phyloP scores from a whole-genome alignment of 1,140 invertebrate genomes.

The Procambarus clarkii region DNA sequence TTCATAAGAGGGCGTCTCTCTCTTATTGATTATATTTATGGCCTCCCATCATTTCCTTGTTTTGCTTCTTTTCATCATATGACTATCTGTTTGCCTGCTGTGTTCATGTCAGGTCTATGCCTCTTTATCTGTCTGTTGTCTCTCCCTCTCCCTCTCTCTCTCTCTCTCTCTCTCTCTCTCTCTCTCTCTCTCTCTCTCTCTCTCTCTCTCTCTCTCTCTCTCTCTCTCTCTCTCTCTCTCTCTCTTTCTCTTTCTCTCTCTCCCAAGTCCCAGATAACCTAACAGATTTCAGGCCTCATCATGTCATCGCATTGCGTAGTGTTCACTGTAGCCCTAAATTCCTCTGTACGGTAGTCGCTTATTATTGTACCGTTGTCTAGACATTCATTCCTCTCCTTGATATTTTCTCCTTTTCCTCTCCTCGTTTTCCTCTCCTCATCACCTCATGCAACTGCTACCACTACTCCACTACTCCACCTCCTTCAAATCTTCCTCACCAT shows the following conservation, averaged over 20 bases:
- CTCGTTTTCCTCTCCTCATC: too few relatives aligned
- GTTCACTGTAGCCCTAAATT: slow-evolving; percentile 34
- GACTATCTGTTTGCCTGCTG: background rate
- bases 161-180: slow-evolving; percentile 3
- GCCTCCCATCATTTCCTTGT: background rate
- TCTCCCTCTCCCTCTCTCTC: slow-evolving; percentile 26
- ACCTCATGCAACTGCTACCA: too few relatives aligned
- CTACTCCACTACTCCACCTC: too few relatives aligned
- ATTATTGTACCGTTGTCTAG: background rate
- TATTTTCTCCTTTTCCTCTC: too few relatives aligned
- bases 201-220: slow-evolving; percentile 22
- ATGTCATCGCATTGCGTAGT: slow-evolving; percentile 10
- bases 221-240: background rate
- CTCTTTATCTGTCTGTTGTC: background rate
- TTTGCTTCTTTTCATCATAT: background rate
- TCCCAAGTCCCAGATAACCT: slow-evolving; percentile 10
- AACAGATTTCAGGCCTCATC: slow-evolving; percentile 15
- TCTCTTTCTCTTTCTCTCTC: background rate
- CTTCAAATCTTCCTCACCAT: too few relatives aligned
- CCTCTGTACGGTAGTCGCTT: slow-evolving; percentile 28
- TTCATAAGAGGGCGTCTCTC: too few relatives aligned
- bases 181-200: slow-evolving; percentile 2
- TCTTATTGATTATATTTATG: background rate
- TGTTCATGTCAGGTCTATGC: too few relatives aligned
- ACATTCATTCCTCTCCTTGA: background rate